Conservation (phyloP, 1,140 invertebrate genomes). For the Heliconius hermathena region DNA sequence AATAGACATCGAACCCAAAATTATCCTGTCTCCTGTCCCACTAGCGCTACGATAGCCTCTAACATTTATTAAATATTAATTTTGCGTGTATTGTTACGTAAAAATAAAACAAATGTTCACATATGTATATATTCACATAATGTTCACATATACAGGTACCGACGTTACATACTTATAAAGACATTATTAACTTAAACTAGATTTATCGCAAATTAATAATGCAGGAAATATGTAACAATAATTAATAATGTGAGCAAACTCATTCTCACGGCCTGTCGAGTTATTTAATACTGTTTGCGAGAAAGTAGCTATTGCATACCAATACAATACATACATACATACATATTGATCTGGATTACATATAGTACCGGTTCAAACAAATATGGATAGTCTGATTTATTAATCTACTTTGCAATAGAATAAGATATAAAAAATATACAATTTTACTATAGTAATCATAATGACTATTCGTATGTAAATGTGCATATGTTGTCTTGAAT, state of each 20-base stretch:
- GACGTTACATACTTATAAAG: not conserved
- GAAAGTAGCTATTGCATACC: constrained; percentile 10
- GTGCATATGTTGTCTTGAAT: too few relatives aligned
- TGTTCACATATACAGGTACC: not conserved
- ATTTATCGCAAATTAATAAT: not conserved
- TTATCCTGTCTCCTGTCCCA: too few relatives aligned
- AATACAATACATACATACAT: not conserved
- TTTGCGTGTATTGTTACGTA: too few relatives aligned
- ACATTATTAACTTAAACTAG: not conserved
- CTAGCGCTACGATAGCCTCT: too few relatives aligned
- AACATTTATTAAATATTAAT: too few relatives aligned
- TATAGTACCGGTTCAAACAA: constrained; percentile 5
- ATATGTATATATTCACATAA: too few relatives aligned
- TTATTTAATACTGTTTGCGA: constrained; percentile 11
- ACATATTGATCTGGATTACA: constrained; percentile 2
- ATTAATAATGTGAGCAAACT: not conserved
- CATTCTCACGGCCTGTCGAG: constrained; percentile 12
- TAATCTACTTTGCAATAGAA: not conserved
- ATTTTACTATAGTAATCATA: not conserved
- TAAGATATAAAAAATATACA: not conserved
- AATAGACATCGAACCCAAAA: too few relatives aligned
- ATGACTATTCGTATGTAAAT: not conserved
- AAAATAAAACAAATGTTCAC: too few relatives aligned
- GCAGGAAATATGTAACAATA: not conserved
- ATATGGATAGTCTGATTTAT: constrained; percentile 12